Conservation (phyloP, 2,797 vertebrate species). For the Cynopterus sphinx region DNA sequence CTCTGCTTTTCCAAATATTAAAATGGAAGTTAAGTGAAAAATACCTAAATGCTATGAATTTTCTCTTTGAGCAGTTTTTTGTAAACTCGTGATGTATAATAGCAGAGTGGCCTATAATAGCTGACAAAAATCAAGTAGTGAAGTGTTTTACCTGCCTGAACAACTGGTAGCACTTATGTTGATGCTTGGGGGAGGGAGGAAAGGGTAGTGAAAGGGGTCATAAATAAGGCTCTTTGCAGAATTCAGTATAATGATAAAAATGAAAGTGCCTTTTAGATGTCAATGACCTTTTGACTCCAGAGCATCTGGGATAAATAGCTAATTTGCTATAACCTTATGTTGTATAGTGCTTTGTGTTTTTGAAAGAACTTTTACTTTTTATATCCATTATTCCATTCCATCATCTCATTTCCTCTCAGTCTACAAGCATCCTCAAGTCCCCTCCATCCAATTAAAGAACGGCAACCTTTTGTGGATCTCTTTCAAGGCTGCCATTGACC, state of each 20-base stretch:
- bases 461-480: neutral
- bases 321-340: constrained; percentile 51
- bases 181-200: neutral
- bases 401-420: constrained; percentile 47
- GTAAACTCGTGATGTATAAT: neutral
- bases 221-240: constrained; percentile 25
- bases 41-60: neutral
- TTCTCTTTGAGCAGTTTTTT: constrained; percentile 28
- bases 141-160: neutral
- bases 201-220: constrained; percentile 9
- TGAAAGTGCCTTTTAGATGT: constrained; percentile 34
- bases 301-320: constrained; percentile 20
- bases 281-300: constrained; percentile 23
- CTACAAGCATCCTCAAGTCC: constrained; percentile 24
- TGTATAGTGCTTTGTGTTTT: constrained; percentile 25
- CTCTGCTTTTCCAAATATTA: constrained; percentile 14
- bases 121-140: constrained; percentile 48
- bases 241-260: constrained; percentile 57
- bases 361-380: constrained; percentile 46
- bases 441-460: neutral
- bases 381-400: constrained; percentile 54
- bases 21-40: constrained; percentile 24
- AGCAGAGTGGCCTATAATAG: neutral
- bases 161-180: neutral
- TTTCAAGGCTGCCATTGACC: neutral